Evolutionary conservation across 2,888 invertebrate genomes (phyloP), one percentile per base, ranked within the genome.

Genomic region (Lepidocyrtoides sp.): DNA sequence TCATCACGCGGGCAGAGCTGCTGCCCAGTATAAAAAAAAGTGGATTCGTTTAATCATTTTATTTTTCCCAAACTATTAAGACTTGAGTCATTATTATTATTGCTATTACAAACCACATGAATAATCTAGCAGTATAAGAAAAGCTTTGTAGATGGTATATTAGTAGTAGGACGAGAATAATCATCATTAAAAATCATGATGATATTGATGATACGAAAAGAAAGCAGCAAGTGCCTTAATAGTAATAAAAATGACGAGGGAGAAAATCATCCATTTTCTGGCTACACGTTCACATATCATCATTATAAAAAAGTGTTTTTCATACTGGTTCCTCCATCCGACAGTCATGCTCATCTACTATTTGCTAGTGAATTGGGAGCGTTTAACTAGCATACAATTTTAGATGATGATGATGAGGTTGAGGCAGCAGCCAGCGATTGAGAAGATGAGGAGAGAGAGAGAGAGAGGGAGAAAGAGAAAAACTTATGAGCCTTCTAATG

Each of bases 401-500:
- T 29, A 60, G 82, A 81, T 57, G 54, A 82, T 23, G 88, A 32
- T 32, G 44, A 23, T 36, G 51, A 57, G n/a, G n/a, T n/a, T n/a
- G 85, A 72, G 75, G 23, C 3, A 32, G 66, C 17, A 36, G n/a
- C n/a, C n/a, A n/a, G n/a, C n/a, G n/a, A n/a, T n/a, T n/a, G n/a
- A n/a, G n/a, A n/a, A n/a, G n/a, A n/a, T n/a, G n/a, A n/a, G n/a
- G n/a, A n/a, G n/a, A 36, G 23, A 48, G 75, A 63, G 82, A 63
- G 66, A 60, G n/a, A 41, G 83, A 48, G 66, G 23, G 23, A 57
- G 63, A 82, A 17, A 66, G 66, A 41, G 69, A 54, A 84, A 84
- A 91, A 89, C 83, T 90, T 87, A 92, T 89, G 88, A 81, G 87
- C 91, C 86, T 75, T 88, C 93, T 94, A 94, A 94, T 94, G 94